These are phyloP conservation scores for Acanthornis magna DNA, from an alignment of 2,797 vertebrate species.

Conservation along the genomic window DNA sequence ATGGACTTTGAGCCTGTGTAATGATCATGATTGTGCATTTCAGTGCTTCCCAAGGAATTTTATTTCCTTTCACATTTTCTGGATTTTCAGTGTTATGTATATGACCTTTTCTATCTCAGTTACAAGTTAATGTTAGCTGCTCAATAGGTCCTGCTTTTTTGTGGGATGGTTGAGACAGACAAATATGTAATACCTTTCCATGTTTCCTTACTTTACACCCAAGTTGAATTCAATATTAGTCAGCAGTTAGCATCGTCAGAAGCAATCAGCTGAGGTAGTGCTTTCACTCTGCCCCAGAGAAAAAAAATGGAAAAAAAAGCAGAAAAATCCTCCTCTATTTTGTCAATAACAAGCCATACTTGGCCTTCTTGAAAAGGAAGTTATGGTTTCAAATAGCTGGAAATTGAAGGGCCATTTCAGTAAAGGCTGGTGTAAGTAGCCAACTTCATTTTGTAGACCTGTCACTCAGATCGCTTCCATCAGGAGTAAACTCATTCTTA, in stretches of 20 bases:
- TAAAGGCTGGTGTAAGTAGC: conserved; percentile 1
- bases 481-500: neutral
- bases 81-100: neutral
- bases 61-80: neutral
- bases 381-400: conserved; percentile 8
- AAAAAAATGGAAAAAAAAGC: neutral
- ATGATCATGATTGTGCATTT: neutral
- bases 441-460: conserved; percentile 22
- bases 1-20: neutral
- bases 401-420: conserved; percentile 33
- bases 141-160: neutral
- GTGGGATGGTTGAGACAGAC: neutral
- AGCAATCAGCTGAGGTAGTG: neutral
- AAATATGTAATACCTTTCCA: neutral
- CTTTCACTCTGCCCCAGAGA: neutral
- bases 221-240: neutral
- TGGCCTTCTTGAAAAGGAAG: neutral
- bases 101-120: neutral
- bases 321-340: neutral
- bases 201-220: neutral
- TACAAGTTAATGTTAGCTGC: neutral
- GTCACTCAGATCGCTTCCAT: neutral
- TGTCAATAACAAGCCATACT: neutral
- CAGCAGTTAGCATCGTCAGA: neutral
- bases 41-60: neutral